Conservation (phyloP, 2,888 invertebrate genomes). For the Dasypolia templi region DNA sequence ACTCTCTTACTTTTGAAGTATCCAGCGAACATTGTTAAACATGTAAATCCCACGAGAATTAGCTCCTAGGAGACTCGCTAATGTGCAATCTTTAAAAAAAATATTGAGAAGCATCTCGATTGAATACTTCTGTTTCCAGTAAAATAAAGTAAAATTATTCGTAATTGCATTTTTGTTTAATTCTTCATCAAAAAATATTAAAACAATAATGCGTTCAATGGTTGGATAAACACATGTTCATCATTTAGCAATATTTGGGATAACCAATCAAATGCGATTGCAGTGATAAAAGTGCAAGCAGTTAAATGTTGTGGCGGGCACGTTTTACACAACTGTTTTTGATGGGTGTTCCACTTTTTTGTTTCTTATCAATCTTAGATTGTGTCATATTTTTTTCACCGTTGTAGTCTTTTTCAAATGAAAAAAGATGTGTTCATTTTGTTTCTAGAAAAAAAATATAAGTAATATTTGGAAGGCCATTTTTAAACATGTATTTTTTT, state of each 20-base stretch:
- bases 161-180: neutral
- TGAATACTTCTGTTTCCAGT: neutral
- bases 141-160: neutral
- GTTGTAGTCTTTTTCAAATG: neutral
- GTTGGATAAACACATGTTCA: neutral
- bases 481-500: neutral
- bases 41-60: neutral
- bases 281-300: neutral
- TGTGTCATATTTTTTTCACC: too few species aligned
- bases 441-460: too few species aligned
- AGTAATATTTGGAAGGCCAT: neutral
- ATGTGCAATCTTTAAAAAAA: neutral
- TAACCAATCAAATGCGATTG: conserved; percentile 19
- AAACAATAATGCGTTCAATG: neutral
- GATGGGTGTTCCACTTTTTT: neutral
- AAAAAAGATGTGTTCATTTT: too few species aligned
- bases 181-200: neutral
- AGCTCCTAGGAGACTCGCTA: neutral
- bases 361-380: neutral
- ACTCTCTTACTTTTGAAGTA: neutral
- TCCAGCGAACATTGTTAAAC: neutral
- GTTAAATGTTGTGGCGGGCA: neutral
- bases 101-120: neutral
- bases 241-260: conserved; percentile 6
- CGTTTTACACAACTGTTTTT: neutral